Conservation (phyloP, 2,113 vertebrate species). For the Cricetomys ansorgei region DNA sequence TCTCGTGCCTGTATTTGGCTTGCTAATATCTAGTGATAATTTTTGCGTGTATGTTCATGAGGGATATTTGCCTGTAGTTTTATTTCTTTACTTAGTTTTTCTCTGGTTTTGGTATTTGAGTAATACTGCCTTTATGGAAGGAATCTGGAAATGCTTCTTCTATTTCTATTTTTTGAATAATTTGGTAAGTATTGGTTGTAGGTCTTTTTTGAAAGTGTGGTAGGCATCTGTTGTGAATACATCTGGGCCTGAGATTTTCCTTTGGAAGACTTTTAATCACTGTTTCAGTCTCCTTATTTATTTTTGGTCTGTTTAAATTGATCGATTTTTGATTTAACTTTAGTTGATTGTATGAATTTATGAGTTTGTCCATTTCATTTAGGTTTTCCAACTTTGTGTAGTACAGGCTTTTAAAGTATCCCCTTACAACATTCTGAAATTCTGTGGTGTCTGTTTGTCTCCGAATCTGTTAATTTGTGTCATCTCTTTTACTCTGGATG, state of each 20-base stretch:
- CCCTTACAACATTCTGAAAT: background rate
- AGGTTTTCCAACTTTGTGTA: background rate
- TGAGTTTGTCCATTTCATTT: background rate
- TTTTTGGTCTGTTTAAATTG: background rate
- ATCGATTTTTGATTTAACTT: background rate
- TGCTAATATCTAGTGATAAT: too few species aligned
- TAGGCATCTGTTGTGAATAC: background rate
- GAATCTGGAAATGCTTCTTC: background rate
- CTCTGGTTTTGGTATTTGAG: background rate
- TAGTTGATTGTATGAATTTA: background rate
- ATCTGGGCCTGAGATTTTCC: background rate
- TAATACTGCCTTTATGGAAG: background rate
- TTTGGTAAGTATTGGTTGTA: background rate
- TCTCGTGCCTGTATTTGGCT: too few species aligned
- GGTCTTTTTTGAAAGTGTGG: background rate
- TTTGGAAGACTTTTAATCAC: background rate
- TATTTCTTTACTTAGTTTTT: background rate
- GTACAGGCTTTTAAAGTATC: background rate
- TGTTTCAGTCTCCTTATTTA: background rate
- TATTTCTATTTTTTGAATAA: background rate
- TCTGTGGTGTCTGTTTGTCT: background rate
- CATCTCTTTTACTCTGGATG: background rate
- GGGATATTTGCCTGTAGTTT: background rate
- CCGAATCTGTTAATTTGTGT: background rate
- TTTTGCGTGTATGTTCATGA: background rate